Percentiles rank a stretch among this genome's conserved stretches.
Conservation (phyloP, 2,113 vertebrate genomes). For the Ivindomyrus marchei region DNA sequence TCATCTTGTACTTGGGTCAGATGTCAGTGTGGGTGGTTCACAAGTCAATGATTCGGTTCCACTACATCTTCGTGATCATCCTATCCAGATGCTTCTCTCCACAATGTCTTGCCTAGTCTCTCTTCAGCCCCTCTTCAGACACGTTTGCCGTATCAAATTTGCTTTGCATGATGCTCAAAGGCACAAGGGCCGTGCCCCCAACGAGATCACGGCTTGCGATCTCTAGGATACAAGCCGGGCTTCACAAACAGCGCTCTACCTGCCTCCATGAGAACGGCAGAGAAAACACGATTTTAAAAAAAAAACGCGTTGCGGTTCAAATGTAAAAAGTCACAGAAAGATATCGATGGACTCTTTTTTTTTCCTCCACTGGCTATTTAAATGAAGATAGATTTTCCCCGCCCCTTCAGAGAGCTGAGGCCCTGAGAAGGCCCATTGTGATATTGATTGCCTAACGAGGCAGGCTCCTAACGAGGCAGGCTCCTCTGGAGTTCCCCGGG, state of each 20-base stretch:
- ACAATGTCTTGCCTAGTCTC: neutral
- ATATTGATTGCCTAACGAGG: slow-evolving; percentile 13
- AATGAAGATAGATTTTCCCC: neutral
- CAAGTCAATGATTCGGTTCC: neutral
- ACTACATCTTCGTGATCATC: neutral
- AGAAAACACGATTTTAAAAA: neutral
- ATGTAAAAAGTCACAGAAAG: neutral
- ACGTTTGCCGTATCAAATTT: neutral
- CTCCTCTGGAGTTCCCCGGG: neutral
- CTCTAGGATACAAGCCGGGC: neutral
- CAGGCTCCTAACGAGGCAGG: neutral
- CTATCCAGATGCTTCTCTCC: neutral
- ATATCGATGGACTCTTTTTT: neutral
- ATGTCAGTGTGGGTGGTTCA: neutral
- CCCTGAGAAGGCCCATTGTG: slow-evolving; percentile 2
- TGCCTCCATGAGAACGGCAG: neutral
- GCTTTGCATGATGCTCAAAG: neutral
- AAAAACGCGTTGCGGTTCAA: neutral
- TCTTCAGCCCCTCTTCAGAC: neutral
- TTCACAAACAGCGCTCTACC: neutral
- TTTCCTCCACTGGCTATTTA: neutral
- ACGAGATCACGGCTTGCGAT: neutral
- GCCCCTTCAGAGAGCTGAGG: neutral
- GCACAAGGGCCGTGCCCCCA: neutral
- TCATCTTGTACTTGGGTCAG: neutral